Evolutionary conservation across 1,140 invertebrate genomes (phyloP).

Genomic region (Trichomalopsis sarcophagae): DNA sequence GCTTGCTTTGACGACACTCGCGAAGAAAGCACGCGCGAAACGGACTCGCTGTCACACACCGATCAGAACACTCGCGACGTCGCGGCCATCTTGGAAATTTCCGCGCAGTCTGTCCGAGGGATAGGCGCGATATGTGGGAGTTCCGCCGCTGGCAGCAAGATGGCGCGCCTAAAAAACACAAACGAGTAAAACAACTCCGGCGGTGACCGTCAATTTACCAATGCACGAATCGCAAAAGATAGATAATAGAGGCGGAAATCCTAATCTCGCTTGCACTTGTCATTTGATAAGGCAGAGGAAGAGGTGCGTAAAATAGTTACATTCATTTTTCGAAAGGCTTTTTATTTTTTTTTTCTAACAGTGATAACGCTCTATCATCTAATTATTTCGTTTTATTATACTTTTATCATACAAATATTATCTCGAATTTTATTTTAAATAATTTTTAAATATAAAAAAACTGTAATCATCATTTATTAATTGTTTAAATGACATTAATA

Average conservation of each 20-base stretch:
- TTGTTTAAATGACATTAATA: no score
- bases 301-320: neutral
- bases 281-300: neutral
- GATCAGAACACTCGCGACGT: constrained; percentile 48
- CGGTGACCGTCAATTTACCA: neutral
- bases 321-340: neutral
- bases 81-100: constrained; percentile 49
- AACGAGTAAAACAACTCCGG: neutral
- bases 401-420: no score
- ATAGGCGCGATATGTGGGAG: constrained; percentile 16
- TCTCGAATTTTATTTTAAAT: no score
- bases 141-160: constrained; percentile 15
- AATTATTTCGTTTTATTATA: no score
- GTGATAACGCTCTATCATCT: no score
- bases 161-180: constrained; percentile 34
- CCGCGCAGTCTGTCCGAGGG: constrained; percentile 27
- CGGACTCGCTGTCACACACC: constrained; percentile 41
- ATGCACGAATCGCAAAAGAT: neutral
- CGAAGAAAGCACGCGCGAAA: constrained; percentile 37
- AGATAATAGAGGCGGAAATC: neutral
- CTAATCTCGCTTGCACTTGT: neutral
- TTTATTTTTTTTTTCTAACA: neutral
- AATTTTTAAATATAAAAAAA: no score
- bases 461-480: no score
- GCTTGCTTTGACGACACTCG: constrained; percentile 24